Evolutionary conservation across 2,888 invertebrate genomes (phyloP).

Genomic region (Pseudococcus viburni): DNA sequence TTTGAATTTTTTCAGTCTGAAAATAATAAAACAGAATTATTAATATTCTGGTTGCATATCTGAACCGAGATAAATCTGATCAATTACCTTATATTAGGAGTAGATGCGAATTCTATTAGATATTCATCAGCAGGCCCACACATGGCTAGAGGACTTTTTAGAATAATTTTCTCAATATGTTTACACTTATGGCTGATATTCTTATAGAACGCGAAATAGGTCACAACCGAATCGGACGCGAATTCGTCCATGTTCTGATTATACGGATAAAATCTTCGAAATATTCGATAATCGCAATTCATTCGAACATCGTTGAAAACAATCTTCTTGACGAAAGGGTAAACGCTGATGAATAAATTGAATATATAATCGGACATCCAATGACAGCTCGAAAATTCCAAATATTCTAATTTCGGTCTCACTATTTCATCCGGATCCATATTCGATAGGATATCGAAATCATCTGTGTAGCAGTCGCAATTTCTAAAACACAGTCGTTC

Average conservation of each 20-base stretch:
- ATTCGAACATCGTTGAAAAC: slow-evolving; percentile 19
- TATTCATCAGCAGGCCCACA: background rate
- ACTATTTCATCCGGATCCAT: background rate
- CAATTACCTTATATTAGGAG: slow-evolving; percentile 13
- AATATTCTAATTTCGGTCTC: background rate
- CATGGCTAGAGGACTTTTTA: slow-evolving; percentile 3
- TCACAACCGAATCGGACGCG: background rate
- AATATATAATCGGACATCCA: slow-evolving; percentile 17
- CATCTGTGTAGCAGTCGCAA: background rate
- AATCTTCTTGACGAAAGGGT: slow-evolving; percentile 1
- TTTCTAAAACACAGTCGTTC: background rate
- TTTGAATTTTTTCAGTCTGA: slow-evolving; percentile 19
- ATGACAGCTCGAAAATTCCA: slow-evolving; percentile 22
- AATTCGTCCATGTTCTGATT: slow-evolving; percentile 5
- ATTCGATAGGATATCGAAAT: background rate
- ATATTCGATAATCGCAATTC: slow-evolving; percentile 17
- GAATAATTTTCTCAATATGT: background rate
- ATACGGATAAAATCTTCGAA: slow-evolving; percentile 23
- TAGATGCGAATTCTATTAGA: slow-evolving; percentile 4
- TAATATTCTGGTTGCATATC: background rate
- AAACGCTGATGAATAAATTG: slow-evolving; percentile 9
- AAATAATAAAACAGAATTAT: background rate
- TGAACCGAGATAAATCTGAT: background rate
- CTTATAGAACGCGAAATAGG: slow-evolving; percentile 10
- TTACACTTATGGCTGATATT: slow-evolving; percentile 11